These are phyloP conservation scores for Amblyjoppa proteus DNA, from an alignment of 2,888 invertebrate species.

Conservation along the genomic window DNA sequence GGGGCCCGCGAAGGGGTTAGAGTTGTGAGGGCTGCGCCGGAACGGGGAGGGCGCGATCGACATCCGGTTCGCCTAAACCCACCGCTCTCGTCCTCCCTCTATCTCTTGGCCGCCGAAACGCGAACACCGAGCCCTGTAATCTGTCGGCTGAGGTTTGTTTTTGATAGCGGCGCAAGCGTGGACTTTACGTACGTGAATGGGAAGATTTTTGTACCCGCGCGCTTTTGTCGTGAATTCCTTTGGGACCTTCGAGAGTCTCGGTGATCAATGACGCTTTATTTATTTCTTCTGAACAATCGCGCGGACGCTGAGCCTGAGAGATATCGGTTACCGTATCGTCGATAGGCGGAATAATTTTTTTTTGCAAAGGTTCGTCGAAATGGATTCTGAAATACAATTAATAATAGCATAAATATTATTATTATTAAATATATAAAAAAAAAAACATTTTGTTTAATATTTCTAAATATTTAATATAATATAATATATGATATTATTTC, in stretches of 20 bases:
- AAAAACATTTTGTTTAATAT: background rate
- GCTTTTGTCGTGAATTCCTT: constrained; percentile 37
- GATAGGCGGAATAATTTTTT: background rate
- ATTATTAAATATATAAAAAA: background rate
- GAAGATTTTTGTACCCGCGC: constrained; percentile 10
- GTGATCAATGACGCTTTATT: constrained; percentile 13
- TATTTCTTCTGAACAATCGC: background rate
- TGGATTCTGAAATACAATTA: background rate
- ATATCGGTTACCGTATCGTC: background rate
- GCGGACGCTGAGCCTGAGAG: background rate
- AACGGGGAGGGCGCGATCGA: constrained; percentile 76
- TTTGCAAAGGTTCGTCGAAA: background rate
- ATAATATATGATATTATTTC: too few relatives aligned
- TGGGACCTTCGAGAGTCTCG: background rate
- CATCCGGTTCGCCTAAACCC: constrained; percentile 76
- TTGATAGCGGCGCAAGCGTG: constrained; percentile 7
- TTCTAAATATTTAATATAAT: background rate
- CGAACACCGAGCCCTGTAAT: constrained; percentile 76
- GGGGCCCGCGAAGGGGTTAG: constrained; percentile 12
- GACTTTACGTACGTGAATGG: background rate
- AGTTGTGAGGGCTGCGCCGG: constrained; percentile 53
- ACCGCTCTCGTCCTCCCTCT: background rate
- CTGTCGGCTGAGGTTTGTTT: constrained; percentile 66
- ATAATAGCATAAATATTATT: background rate
- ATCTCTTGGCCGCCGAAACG: constrained; percentile 62